phyloP scores from a whole-genome alignment of 2,888 invertebrate species.

The Cephus pygmeus region DNA sequence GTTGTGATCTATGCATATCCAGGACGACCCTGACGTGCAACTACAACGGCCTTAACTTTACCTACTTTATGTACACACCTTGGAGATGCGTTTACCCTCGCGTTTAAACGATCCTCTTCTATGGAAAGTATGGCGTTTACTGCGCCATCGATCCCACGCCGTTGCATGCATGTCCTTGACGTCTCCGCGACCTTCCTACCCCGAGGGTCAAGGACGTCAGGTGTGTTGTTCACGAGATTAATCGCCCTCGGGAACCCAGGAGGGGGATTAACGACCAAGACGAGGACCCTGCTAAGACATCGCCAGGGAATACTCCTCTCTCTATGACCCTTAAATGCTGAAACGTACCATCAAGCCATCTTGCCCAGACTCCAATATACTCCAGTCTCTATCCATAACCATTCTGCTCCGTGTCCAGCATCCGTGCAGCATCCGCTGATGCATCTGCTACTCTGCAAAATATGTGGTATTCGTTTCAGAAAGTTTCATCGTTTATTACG shows the following conservation, averaged over 20 bases:
- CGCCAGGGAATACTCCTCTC: neutral
- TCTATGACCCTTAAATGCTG: neutral
- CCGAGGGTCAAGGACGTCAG: conserved; percentile 45
- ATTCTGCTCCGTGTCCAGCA: too few relatives aligned
- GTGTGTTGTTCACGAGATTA: conserved; percentile 36
- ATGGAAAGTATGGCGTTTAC: neutral
- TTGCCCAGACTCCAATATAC: neutral
- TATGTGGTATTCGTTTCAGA: neutral
- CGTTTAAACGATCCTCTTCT: neutral
- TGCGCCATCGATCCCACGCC: neutral
- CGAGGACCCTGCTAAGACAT: neutral
- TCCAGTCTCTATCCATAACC: neutral
- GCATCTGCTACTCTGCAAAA: neutral
- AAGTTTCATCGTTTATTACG: neutral
- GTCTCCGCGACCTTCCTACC: conserved; percentile 19
- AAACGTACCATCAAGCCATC: neutral
- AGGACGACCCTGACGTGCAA: neutral
- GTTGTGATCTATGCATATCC: neutral
- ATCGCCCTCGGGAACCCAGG: conserved; percentile 24
- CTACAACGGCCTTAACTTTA: neutral
- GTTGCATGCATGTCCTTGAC: conserved; percentile 47
- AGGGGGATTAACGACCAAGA: neutral
- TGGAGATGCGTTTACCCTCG: neutral
- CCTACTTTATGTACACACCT: neutral
- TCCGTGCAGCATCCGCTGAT: neutral